Evolutionary conservation across 2,888 invertebrate genomes (phyloP).

Genomic region (Embidobia sp.): DNA sequence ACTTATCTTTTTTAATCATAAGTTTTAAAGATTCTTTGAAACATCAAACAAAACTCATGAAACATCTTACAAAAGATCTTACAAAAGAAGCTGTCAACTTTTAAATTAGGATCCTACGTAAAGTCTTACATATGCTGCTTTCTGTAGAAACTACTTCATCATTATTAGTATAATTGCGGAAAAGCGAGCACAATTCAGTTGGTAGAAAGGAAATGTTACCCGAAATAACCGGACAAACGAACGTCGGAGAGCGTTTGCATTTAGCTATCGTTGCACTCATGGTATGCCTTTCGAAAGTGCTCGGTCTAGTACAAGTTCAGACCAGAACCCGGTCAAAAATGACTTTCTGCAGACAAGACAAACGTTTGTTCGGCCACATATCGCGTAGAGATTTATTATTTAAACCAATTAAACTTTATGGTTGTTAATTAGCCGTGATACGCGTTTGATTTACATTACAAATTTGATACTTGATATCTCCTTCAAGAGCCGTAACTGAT

Average conservation of each 20-base stretch:
- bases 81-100: too few relatives aligned
- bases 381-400: conserved; percentile 44
- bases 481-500: too few relatives aligned
- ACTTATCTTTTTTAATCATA: too few relatives aligned
- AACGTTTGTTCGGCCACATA: conserved; percentile 35
- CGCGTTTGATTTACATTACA: conserved; percentile 16
- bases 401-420: conserved; percentile 40
- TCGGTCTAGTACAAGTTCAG: conserved; percentile 38
- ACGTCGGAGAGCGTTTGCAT: conserved; percentile 33
- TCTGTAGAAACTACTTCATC: too few relatives aligned
- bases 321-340: conserved; percentile 43
- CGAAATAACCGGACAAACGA: conserved; percentile 19
- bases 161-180: conserved; percentile 20
- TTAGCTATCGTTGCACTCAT: conserved; percentile 45
- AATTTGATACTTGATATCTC: too few relatives aligned
- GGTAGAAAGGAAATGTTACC: conserved; percentile 22
- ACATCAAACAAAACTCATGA: too few relatives aligned
- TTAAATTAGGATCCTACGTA: too few relatives aligned
- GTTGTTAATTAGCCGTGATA: conserved; percentile 43
- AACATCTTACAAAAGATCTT: too few relatives aligned
- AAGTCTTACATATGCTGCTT: too few relatives aligned
- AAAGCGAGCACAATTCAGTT: conserved; percentile 10
- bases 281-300: conserved; percentile 64
- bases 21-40: too few relatives aligned
- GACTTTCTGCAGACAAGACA: conserved; percentile 24